Percentiles rank a stretch among this genome's conserved stretches.
phyloP scores from a whole-genome alignment of 2,113 vertebrate species.

The Halichoeres trimaculatus region DNA sequence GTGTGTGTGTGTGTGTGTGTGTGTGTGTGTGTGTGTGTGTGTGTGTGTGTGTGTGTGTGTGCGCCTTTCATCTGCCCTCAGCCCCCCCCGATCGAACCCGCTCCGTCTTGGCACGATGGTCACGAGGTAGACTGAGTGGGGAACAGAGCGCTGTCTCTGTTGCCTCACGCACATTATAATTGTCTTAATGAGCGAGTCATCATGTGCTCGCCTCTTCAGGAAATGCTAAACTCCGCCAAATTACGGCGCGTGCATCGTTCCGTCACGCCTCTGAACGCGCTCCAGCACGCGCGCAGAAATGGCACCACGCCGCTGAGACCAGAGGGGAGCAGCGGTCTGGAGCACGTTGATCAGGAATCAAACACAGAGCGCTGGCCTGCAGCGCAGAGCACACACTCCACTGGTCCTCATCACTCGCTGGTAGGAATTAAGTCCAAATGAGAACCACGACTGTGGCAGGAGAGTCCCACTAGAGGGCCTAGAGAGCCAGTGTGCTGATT shows the following conservation, averaged over 20 bases:
- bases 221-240: constrained; percentile 19
- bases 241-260: background rate
- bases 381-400: constrained; percentile 4
- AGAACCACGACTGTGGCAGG: background rate
- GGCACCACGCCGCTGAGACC: background rate
- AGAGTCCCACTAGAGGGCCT: constrained; percentile 47
- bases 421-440: background rate
- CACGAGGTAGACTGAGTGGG: constrained; percentile 31
- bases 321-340: background rate
- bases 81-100: background rate
- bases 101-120: background rate
- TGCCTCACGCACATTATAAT: constrained; percentile 4
- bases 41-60: background rate
- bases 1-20: background rate
- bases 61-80: background rate
- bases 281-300: background rate
- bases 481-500: constrained; percentile 1
- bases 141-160: constrained; percentile 46
- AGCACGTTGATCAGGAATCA: background rate
- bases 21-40: background rate
- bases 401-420: background rate
- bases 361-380: background rate
- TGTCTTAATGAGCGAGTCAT: constrained; percentile 22
- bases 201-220: constrained; percentile 44
- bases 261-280: background rate